phyloP scores from a whole-genome alignment of 2,113 vertebrate species.

The Arenaria interpres region DNA sequence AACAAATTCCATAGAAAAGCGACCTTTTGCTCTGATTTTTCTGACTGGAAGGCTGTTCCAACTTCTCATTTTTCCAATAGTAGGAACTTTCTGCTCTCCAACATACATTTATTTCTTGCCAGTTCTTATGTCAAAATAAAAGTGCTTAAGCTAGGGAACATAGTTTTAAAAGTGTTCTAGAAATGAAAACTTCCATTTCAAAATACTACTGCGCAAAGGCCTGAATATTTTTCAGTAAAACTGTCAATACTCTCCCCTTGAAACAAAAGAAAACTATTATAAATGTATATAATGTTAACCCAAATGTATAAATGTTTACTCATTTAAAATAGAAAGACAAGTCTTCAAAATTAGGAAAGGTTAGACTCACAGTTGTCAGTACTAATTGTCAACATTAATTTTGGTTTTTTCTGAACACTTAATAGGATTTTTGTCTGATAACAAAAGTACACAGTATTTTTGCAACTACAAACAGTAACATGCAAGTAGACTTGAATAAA shows the following conservation, averaged over 20 bases:
- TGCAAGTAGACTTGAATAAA: neutral
- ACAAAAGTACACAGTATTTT: neutral
- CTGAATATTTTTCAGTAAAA: neutral
- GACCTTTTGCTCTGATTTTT: conserved; percentile 30
- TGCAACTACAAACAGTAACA: too few species aligned
- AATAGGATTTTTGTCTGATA: neutral
- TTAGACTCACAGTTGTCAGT: neutral
- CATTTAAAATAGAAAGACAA: neutral
- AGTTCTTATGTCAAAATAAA: conserved; percentile 20
- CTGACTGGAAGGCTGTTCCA: neutral
- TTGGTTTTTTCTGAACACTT: neutral
- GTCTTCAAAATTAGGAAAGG: neutral
- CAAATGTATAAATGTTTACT: too few species aligned
- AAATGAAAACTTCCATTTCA: neutral
- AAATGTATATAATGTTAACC: neutral
- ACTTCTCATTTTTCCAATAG: conserved; percentile 4
- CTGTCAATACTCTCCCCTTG: neutral
- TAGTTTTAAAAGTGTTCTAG: neutral
- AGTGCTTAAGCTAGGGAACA: neutral
- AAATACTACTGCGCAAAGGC: neutral
- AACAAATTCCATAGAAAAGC: neutral
- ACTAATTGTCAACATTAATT: neutral
- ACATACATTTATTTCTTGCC: neutral
- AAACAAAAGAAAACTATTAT: neutral
- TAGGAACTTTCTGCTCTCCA: neutral